Base-by-base conservation (phyloP, 2,113 vertebrate species). In the Epinephelus cyanopodus region DNA sequence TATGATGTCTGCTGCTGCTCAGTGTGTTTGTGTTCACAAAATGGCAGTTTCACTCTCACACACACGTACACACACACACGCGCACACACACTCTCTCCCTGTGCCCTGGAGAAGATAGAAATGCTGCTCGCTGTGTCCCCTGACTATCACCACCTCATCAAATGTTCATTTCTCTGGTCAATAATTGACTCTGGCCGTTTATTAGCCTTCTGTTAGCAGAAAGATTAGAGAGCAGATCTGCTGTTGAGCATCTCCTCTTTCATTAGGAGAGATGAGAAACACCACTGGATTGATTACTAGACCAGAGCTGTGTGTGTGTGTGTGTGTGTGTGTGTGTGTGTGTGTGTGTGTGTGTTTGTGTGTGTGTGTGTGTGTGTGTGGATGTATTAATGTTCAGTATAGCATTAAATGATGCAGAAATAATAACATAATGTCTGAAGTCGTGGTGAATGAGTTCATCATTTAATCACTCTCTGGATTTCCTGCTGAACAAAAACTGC, bases 121-220 rank as follows among this genome's bases (percentile, higher is more conserved):
- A 27, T 19, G 54, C 54, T 37, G 37, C 11, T 53, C 27, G 45
- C 39, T 19, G 25, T 37, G 53, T 45, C 45, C 21, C 21, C 42
- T 18, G 57, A 50, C 61, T 21, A 50, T 60, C 69, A 39, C 9
- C 13, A 45, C 14, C 70, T 82, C 82, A 84, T 88, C 74, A 78
- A 70, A 81, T 78, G 81, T 74, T 81, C 50, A 74, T 88, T 79
- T 71, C 74, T 75, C 54, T 61, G 74, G 86, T 88, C 74, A 84
- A 50, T 84, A 82, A 84, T 78, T 56, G 74, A 84, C 72, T 77
- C 48, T 5, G 50, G 81, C 50, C 67, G 45, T 88, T 77, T 70
- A 88, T 88, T 64, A 88, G 74, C 73, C 58, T 37, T 45, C 74
- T 77, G 81, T 87, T 84, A 74, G 81, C 74, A 58, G 42, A 56